Evolutionary conservation across 2,888 invertebrate genomes (phyloP), one percentile per base, ranked within the genome.

Genomic region (Neoascia interrupta): DNA sequence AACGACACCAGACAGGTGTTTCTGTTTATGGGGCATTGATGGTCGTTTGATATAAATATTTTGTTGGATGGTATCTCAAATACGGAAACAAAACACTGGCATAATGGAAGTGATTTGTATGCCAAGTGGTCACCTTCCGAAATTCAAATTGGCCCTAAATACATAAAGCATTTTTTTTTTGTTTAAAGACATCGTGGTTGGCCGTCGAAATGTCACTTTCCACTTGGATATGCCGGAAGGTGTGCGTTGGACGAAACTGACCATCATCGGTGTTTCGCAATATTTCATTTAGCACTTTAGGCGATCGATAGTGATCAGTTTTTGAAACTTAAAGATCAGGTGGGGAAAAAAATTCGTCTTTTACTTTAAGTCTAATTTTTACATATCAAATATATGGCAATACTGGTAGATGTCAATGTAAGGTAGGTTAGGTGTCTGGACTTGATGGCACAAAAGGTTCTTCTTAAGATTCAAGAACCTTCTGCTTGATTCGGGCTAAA

Each of bases 71-170:
- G 49, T 53, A 8, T 39, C 15, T 37, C 10, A 1, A 23, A 39
- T 49, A 3, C 63, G 75, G 70, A 76, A 76, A 39, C 34, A 10
- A 21, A 28, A 6, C 16, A 31, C 39, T 47, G 19, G 36, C 53
- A 36, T 49, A 76, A 60, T 66, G 15, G 4, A 11, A n/a, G 53
- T 36, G 21, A 66, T 76, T 76, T 53, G 72, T 76, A 76, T 76
- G 53, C 76, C 19, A 49, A 5, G 10, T 72, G 36, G 5, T 60
- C 2, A 21, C 34, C 34, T 36, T 47, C 63, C 21, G 16, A 76
- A 70, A 54, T 66, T 36, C 16, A 72, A 63, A 45, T 56, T 31
- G 36, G 41, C 70, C 53, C 58, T 31, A 49, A n/a, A 43, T 41
- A 41, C 58, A 60, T 18, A 23, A 51, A 49, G 37, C 19, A 28